Conservation (phyloP, 1,140 invertebrate species). For the Bradynema listronoti region DNA sequence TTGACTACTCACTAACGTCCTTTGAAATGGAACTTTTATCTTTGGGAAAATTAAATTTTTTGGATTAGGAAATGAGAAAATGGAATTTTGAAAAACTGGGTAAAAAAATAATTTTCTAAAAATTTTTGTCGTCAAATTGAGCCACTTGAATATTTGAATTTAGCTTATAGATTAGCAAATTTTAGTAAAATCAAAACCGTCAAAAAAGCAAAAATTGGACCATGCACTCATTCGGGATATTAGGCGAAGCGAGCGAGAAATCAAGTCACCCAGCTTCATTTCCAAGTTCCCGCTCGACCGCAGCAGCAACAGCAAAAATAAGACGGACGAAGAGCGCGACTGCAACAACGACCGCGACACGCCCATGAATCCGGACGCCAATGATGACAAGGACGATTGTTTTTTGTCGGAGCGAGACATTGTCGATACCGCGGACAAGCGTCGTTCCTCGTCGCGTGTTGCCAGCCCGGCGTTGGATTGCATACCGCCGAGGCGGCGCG, state of each 20-base stretch:
- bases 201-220: slow-evolving; percentile 13
- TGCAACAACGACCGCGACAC: neutral
- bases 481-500: neutral
- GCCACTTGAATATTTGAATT: too few relatives aligned
- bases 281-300: too few relatives aligned
- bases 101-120: too few relatives aligned
- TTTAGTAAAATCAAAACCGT: slow-evolving; percentile 13
- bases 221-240: slow-evolving; percentile 7
- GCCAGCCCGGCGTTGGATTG: neutral
- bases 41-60: too few relatives aligned
- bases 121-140: too few relatives aligned
- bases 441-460: too few relatives aligned
- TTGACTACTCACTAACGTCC: too few relatives aligned
- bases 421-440: too few relatives aligned
- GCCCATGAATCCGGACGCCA: neutral
- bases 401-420: neutral
- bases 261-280: slow-evolving; percentile 10
- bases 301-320: neutral
- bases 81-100: too few relatives aligned
- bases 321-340: neutral
- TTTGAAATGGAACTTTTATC: too few relatives aligned
- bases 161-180: too few relatives aligned
- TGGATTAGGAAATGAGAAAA: too few relatives aligned
- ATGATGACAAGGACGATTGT: neutral
- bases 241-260: slow-evolving; percentile 5